These are phyloP conservation scores for Batillaria attramentaria DNA, from an alignment of 1,140 invertebrate genomes.

Conservation along the genomic window DNA sequence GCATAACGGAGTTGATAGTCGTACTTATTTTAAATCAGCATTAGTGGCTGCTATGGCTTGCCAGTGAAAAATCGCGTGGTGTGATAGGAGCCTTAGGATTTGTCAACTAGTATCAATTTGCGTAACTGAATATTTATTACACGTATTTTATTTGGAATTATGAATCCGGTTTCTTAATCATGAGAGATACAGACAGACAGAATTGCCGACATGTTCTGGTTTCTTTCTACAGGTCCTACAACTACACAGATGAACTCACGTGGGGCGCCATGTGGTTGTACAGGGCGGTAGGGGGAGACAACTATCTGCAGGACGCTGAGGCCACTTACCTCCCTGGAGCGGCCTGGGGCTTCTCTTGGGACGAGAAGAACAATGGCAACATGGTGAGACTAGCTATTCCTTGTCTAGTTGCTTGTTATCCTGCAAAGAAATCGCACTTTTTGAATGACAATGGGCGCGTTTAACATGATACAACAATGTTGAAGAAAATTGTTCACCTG, in stretches of 20 bases:
- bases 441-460: too few species aligned
- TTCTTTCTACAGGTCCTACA: slow-evolving; percentile 22
- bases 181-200: neutral
- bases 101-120: neutral
- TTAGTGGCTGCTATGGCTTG: neutral
- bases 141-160: too few species aligned
- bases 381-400: too few species aligned
- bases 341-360: slow-evolving; percentile 74
- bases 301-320: slow-evolving; percentile 75
- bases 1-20: too few species aligned
- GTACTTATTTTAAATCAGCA: too few species aligned
- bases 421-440: too few species aligned
- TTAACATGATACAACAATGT: too few species aligned
- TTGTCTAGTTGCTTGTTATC: too few species aligned
- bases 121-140: too few species aligned
- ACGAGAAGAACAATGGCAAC: slow-evolving; percentile 75
- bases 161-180: neutral
- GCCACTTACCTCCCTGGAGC: slow-evolving; percentile 49
- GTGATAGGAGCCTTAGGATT: neutral
- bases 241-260: slow-evolving; percentile 77
- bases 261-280: slow-evolving; percentile 79
- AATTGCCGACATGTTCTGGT: neutral
- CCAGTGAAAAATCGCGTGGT: neutral
- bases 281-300: slow-evolving; percentile 74
- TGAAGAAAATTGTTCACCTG: too few species aligned